Evolutionary conservation across 2,113 vertebrate species (phyloP).

Genomic region (Pelecanoides urinatrix): DNA sequence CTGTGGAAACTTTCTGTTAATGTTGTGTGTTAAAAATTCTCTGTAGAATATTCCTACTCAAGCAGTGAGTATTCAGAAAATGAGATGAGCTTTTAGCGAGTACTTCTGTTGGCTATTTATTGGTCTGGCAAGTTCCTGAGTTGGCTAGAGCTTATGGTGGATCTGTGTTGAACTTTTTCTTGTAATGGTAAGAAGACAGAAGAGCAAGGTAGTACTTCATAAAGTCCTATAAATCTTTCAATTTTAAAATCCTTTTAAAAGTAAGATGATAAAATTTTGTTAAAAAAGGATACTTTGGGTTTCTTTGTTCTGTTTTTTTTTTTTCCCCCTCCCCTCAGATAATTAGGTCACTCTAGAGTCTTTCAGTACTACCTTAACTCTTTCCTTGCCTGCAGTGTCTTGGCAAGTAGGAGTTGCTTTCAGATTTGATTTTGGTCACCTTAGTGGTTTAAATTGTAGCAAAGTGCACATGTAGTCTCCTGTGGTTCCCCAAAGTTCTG

Average conservation of each 20-base stretch:
- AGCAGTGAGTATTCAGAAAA: not conserved
- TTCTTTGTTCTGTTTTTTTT: not conserved
- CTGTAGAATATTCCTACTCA: not conserved
- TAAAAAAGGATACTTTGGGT: not conserved
- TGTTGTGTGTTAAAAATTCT: not conserved
- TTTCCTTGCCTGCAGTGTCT: not conserved
- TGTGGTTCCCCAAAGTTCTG: not conserved
- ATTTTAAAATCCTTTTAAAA: not conserved
- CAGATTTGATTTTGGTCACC: not conserved
- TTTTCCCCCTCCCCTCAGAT: not conserved
- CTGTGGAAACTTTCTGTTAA: not conserved
- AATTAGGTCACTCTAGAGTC: not conserved
- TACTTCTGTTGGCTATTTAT: not conserved
- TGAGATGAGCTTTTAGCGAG: accelerated
- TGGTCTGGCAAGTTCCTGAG: not conserved
- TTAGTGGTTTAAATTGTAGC: not conserved
- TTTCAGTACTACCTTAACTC: not conserved
- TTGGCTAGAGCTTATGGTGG: not conserved
- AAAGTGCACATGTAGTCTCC: not conserved
- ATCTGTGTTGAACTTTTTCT: not conserved
- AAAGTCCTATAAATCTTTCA: not conserved
- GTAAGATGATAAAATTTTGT: not conserved
- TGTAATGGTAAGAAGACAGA: not conserved
- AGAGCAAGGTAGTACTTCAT: not conserved
- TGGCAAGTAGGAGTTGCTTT: not conserved